phyloP scores from a whole-genome alignment of 2,888 invertebrate species.

The Serripes groenlandicus region DNA sequence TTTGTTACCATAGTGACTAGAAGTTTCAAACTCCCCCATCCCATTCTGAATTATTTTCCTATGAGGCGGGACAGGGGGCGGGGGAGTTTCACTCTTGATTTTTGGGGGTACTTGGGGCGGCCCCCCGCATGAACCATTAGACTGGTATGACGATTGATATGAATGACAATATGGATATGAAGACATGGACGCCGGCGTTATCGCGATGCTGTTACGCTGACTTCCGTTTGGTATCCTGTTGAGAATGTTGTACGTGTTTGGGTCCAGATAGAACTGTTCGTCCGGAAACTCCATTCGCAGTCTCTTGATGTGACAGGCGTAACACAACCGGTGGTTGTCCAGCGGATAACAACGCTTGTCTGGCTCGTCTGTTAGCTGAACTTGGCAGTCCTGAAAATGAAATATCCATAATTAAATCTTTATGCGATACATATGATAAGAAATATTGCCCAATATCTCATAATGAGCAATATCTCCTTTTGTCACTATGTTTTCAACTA shows the following conservation, averaged over 20 bases:
- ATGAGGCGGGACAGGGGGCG: constrained; percentile 58
- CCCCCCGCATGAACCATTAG: constrained; percentile 32
- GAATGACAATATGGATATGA: constrained; percentile 61
- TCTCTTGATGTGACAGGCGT: constrained; percentile 96
- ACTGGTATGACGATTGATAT: constrained; percentile 33
- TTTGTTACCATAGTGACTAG: constrained; percentile 67
- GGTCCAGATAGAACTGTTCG: constrained; percentile 82
- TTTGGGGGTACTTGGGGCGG: constrained; percentile 33
- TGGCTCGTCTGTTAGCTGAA: constrained; percentile 99
- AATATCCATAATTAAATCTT: too few species aligned
- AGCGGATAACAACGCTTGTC: constrained; percentile 99
- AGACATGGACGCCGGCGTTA: constrained; percentile 71
- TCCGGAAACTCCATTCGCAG: constrained; percentile 79
- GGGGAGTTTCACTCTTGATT: constrained; percentile 30
- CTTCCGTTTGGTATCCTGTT: constrained; percentile 72
- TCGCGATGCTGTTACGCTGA: constrained; percentile 71
- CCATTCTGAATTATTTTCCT: constrained; percentile 59
- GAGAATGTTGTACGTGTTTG: constrained; percentile 80
- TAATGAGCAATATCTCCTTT: too few species aligned
- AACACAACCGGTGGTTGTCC: constrained; percentile 96
- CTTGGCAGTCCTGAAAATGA: constrained; percentile 94
- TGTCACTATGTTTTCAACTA: too few species aligned
- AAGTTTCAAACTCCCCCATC: constrained; percentile 55
- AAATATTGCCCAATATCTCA: too few species aligned
- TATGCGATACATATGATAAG: too few species aligned